Percentiles rank a stretch among this genome's conserved stretches.
phyloP scores from a whole-genome alignment of 2,888 invertebrate species.

The Hydropsyche betteni region DNA sequence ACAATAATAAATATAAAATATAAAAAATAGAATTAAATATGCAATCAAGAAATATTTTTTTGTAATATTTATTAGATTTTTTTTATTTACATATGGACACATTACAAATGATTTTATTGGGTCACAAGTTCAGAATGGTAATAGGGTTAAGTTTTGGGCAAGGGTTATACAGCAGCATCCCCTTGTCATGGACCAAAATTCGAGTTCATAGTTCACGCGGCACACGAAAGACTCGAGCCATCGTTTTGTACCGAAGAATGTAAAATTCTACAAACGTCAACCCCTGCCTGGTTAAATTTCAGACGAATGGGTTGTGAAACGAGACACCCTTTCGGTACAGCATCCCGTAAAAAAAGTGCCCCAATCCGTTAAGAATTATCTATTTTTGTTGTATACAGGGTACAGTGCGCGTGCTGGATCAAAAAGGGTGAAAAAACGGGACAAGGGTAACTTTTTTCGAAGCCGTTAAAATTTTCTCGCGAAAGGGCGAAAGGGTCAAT shows the following conservation, averaged over 20 bases:
- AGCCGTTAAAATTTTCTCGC: conserved; percentile 32
- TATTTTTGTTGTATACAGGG: neutral
- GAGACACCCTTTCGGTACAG: conserved; percentile 27
- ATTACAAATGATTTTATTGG: no score
- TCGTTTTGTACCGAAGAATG: conserved; percentile 6
- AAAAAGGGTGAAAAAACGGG: conserved; percentile 6
- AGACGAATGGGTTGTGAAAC: conserved; percentile 16
- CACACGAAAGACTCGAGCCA: conserved; percentile 32
- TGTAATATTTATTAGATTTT: no score
- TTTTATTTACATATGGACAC: no score
- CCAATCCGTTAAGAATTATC: conserved; percentile 14
- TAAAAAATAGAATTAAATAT: no score
- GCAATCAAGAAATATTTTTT: no score
- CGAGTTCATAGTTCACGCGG: conserved; percentile 26
- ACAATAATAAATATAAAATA: no score
- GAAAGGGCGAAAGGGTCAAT: conserved; percentile 29
- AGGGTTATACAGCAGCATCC: conserved; percentile 36
- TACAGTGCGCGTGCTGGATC: conserved; percentile 17
- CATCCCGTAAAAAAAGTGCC: conserved; percentile 19
- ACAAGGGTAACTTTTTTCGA: neutral
- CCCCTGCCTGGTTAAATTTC: conserved; percentile 22
- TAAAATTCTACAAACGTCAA: conserved; percentile 2
- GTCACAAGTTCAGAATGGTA: no score
- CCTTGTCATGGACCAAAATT: conserved; percentile 25
- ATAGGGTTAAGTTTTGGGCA: conserved; percentile 21